Base-by-base conservation (phyloP, 2,888 invertebrate genomes). In the Incurvaria masculella region DNA sequence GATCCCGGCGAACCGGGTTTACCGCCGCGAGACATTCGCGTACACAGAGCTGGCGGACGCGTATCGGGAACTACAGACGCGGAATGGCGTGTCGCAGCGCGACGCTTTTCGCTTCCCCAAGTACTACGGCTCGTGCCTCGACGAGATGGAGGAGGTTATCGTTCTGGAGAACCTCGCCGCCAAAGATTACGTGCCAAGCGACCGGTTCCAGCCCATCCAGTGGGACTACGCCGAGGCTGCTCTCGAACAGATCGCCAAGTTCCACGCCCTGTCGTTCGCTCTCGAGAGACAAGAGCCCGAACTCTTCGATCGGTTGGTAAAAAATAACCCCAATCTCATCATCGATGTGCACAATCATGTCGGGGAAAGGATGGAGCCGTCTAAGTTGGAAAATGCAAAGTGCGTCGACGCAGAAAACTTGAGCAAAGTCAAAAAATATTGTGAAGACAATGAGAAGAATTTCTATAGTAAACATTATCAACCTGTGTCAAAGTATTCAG, bases 191-290 rank as follows among this genome's bases (percentile, higher is more conserved):
- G 48, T 21, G 16, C 44, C 53, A 27, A 49, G 49, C 26, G 48
- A 56, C 19, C 48, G 51, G 44, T 46, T 47, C 42, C 45, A 47
- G 39, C 26, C 51, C 4, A 44, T 59, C 17, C 52, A 57, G 45
- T 48, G 49, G n/a, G 53, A 55, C 8, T 59, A 58, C 26, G 42
- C 53, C 2, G 45, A 50, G 8, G 26, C 56, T 1, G 45, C 53
- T 2, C 38, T 57, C 8, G 50, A 53, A 21, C 53, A 45, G 2
- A 52, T 57, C 20, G 60, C 57, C 11, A 54, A 56, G 48, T 57
- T 58, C 33, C 61, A 62, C 47, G 61, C 60, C 1, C 48, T 57
- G 14, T 57, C 57, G 3, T 56, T 59, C 10, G 44, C 33, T 14
- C 26, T 44, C 14, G 18, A 21, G 10, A 18, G 27, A n/a, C 18